Evolutionary conservation across 2,113 vertebrate genomes (phyloP).

Genomic region (Andinoacara biseriatus): DNA sequence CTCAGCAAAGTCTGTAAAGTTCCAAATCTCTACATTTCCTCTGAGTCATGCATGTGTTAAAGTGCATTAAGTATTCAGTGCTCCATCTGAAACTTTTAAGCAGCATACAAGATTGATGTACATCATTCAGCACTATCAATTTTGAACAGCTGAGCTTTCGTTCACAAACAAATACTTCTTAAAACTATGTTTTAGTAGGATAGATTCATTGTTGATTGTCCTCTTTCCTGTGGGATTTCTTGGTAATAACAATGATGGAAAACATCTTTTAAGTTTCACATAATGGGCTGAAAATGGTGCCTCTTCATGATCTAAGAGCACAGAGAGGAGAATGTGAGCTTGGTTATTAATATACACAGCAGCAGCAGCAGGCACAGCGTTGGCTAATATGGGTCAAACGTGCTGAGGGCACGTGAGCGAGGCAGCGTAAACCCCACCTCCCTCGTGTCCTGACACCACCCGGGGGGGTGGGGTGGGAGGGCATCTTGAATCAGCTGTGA

Average conservation of each 20-base stretch:
- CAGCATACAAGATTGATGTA: no score
- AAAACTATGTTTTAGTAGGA: not conserved
- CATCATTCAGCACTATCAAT: not conserved
- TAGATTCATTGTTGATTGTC: not conserved
- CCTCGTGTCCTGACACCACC: constrained; percentile 21
- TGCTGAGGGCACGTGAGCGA: constrained; percentile 60
- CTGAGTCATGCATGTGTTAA: fast-evolving
- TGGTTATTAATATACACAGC: constrained; percentile 67
- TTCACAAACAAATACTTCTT: not conserved
- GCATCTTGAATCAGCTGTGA: constrained; percentile 49
- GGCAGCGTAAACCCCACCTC: constrained; percentile 34
- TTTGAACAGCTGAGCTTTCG: not conserved
- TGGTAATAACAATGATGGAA: not conserved
- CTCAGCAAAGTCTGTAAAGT: not conserved
- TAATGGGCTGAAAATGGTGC: constrained; percentile 41
- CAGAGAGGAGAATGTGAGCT: constrained; percentile 44
- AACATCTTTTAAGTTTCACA: not conserved
- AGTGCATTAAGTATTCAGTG: not conserved
- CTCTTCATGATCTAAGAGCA: constrained; percentile 28
- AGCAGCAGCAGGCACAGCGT: constrained; percentile 33
- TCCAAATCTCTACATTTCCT: not conserved
- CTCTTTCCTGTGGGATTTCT: not conserved
- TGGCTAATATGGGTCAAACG: constrained; percentile 67
- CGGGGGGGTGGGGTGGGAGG: constrained; percentile 9
- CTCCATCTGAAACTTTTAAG: no score